Base-by-base conservation (phyloP, 2,888 invertebrate genomes). In the Amblyteles armatorius region DNA sequence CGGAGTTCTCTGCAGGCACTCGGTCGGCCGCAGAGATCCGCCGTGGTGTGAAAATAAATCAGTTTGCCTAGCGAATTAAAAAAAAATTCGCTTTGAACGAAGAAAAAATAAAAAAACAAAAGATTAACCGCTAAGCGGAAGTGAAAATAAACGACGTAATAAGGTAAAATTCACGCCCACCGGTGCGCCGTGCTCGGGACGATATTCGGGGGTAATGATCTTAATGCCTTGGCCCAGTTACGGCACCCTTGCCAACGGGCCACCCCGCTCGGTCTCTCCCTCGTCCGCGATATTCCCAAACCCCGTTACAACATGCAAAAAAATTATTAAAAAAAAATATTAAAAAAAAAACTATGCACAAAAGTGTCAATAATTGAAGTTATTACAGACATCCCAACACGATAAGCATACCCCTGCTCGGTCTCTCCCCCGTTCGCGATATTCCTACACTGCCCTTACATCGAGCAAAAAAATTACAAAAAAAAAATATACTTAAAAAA, bases 161-260 rank as follows among this genome's bases (percentile, higher is more conserved):
- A 57, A 57, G 22, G 57, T 3, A 26, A 11, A 26, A 57, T 57
- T 26, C 11, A 11, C 57, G 3, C 22, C 22, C 26, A 26, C 11
- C 22, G 22, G 22, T 57, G 22, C 22, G 9, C 7, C 44, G 13
- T 26, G 22, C 13, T 57, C 13, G 57, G 11, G 11, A 57, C 11
- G 13, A 19, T 9, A 57, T 57, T 13, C 26, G 57, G 26, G 13
- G 26, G 22, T 57, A 26, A 57, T 57, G 57, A 57, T 57, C 57
- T 57, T 57, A 57, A 57, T 57, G 11, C 57, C 22, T 26, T 57
- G 57, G 22, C 57, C 57, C 57, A 57, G 57, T 57, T 57, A 26
- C 57, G 57, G 22, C 57, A 48, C 44, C 44, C 44, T 22, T 22
- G 13, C 57, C 9, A 26, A 57, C 57, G 57, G 13, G 26, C 22